These are phyloP conservation scores for Torymus aiolomorphi DNA, from an alignment of 2,888 invertebrate species.

Conservation along the genomic window DNA sequence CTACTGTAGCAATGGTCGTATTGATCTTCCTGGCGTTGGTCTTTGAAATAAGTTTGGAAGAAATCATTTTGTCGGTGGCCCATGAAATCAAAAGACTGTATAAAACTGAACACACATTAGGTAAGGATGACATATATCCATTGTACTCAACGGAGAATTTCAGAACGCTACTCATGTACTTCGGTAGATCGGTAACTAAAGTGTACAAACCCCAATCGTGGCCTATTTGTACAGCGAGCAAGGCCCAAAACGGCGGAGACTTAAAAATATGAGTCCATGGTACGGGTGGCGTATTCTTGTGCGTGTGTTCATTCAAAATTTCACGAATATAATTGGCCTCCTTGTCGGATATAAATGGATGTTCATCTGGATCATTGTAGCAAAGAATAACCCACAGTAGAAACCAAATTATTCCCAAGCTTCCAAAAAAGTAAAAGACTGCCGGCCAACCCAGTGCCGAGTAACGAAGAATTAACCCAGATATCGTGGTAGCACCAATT, in stretches of 20 bases:
- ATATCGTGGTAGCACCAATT: conserved; percentile 80
- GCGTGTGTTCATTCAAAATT: conserved; percentile 67
- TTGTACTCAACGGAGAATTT: conserved; percentile 75
- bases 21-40: conserved; percentile 76
- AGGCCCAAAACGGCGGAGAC: conserved; percentile 84
- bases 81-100: conserved; percentile 73
- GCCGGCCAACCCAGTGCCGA: conserved; percentile 82
- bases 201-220: conserved; percentile 75
- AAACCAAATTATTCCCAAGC: conserved; percentile 85
- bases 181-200: conserved; percentile 73
- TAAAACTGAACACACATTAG: conserved; percentile 76
- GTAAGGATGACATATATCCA: conserved; percentile 74
- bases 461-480: conserved; percentile 83
- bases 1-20: conserved; percentile 76
- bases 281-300: conserved; percentile 68
- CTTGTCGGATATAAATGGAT: conserved; percentile 73
- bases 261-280: conserved; percentile 72
- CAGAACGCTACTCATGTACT: conserved; percentile 75
- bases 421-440: conserved; percentile 90
- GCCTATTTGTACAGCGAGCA: conserved; percentile 80
- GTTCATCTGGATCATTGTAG: conserved; percentile 72
- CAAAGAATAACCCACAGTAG: conserved; percentile 78
- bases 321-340: conserved; percentile 71
- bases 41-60: conserved; percentile 69
- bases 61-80: conserved; percentile 74